phyloP scores from a whole-genome alignment of 2,888 invertebrate genomes.

The Mythimna impura region DNA sequence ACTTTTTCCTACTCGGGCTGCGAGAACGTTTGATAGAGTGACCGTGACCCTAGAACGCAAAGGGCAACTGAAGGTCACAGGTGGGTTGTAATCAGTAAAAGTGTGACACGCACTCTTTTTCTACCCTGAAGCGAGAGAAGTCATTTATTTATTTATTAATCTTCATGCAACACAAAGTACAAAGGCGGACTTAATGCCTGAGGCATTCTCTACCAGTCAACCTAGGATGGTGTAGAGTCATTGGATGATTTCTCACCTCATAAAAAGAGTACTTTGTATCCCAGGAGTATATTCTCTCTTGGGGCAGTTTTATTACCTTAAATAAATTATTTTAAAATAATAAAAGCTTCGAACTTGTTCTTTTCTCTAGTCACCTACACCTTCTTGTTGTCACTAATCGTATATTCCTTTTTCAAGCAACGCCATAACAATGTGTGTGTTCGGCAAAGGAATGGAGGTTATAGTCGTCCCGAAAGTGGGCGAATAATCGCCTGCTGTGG shows the following conservation, averaged over 20 bases:
- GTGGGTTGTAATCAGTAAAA: too few species aligned
- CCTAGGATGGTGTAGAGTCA: too few species aligned
- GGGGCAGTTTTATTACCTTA: not conserved
- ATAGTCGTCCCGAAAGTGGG: slow-evolving; percentile 61
- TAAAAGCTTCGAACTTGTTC: not conserved
- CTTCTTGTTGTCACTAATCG: not conserved
- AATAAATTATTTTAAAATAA: not conserved
- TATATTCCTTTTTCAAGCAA: slow-evolving; percentile 67
- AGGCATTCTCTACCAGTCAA: too few species aligned
- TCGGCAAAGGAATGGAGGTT: slow-evolving; percentile 80
- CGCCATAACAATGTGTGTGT: slow-evolving; percentile 74
- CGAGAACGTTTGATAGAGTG: too few species aligned
- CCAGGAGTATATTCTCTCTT: too few species aligned
- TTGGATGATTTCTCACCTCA: too few species aligned
- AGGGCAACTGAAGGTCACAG: not conserved
- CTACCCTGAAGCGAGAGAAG: not conserved
- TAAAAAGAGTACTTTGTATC: not conserved
- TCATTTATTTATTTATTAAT: too few species aligned
- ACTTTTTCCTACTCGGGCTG: too few species aligned
- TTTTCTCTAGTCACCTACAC: too few species aligned
- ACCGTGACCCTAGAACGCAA: not conserved
- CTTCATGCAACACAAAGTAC: too few species aligned
- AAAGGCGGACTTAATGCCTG: too few species aligned
- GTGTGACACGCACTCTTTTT: too few species aligned
- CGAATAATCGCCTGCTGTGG: slow-evolving; percentile 2